Conservation (phyloP, 2,113 vertebrate genomes). For the Naja naja region DNA sequence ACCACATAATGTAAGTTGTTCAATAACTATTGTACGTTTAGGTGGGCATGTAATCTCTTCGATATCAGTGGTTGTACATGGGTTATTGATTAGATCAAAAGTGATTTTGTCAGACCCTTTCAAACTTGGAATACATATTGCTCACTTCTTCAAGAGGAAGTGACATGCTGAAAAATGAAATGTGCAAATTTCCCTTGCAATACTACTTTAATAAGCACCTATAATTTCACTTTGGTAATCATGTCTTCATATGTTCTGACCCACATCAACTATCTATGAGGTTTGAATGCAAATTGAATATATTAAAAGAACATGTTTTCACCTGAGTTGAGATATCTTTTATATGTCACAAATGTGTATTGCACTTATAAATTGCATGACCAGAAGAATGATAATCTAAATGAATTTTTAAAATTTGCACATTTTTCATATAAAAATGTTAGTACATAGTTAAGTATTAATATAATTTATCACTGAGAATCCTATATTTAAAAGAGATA, state of each 20-base stretch:
- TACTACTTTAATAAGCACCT: not conserved
- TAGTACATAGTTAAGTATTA: not conserved
- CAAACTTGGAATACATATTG: not conserved
- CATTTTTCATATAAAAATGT: not conserved
- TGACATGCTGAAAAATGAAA: constrained; percentile 10
- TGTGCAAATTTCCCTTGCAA: not conserved
- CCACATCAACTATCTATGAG: not conserved
- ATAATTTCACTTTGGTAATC: not conserved
- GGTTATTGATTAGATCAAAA: constrained; percentile 15
- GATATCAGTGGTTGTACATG: not conserved
- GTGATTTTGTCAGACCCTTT: not conserved
- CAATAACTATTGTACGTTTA: not conserved
- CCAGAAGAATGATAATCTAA: not conserved
- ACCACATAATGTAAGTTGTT: not conserved
- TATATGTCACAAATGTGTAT: not conserved
- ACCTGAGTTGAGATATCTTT: not conserved
- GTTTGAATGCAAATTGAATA: not conserved
- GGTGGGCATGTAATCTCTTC: not conserved
- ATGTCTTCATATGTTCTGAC: not conserved
- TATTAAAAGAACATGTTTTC: not conserved
- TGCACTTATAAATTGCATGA: not conserved
- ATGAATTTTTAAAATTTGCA: not conserved
- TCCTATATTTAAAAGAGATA: constrained; percentile 17
- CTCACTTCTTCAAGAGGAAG: not conserved
- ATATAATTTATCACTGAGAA: constrained; percentile 19